phyloP scores from a whole-genome alignment of 2,888 invertebrate species.

The Loripinus fragilis region DNA sequence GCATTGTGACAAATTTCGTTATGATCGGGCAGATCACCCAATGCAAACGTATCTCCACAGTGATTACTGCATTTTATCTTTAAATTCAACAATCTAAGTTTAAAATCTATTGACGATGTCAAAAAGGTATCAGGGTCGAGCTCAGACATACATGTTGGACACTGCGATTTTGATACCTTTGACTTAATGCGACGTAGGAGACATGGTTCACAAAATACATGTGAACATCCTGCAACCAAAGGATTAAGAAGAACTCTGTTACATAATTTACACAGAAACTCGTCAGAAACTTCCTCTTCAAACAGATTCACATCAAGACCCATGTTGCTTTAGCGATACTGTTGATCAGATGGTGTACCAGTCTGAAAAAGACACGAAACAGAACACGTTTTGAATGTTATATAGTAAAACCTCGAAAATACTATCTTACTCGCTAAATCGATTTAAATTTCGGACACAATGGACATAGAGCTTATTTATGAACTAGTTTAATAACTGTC shows the following conservation, averaged over 20 bases:
- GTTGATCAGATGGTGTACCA: too few relatives aligned
- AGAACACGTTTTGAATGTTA: neutral
- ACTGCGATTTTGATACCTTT: slow-evolving; percentile 44
- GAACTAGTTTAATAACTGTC: too few relatives aligned
- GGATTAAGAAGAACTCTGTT: slow-evolving; percentile 72
- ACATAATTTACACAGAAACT: slow-evolving; percentile 69
- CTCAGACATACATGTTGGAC: slow-evolving; percentile 64
- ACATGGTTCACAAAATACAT: slow-evolving; percentile 71
- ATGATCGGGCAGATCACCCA: slow-evolving; percentile 72
- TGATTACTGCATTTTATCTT: slow-evolving; percentile 64
- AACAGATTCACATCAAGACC: slow-evolving; percentile 67
- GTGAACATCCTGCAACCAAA: slow-evolving; percentile 64
- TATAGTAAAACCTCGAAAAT: neutral
- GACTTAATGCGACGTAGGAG: slow-evolving; percentile 51
- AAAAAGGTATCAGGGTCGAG: slow-evolving; percentile 44
- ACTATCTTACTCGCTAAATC: neutral
- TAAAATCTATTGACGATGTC: slow-evolving; percentile 66
- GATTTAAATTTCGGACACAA: too few relatives aligned
- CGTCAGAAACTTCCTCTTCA: slow-evolving; percentile 60
- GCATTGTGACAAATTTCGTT: slow-evolving; percentile 67
- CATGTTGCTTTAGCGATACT: slow-evolving; percentile 47
- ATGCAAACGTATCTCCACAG: slow-evolving; percentile 64
- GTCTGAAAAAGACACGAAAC: neutral
- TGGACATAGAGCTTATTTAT: too few relatives aligned
- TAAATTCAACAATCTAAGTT: slow-evolving; percentile 64